Base-by-base conservation (phyloP, 2,888 invertebrate genomes). In the Sisyra terminalis region DNA sequence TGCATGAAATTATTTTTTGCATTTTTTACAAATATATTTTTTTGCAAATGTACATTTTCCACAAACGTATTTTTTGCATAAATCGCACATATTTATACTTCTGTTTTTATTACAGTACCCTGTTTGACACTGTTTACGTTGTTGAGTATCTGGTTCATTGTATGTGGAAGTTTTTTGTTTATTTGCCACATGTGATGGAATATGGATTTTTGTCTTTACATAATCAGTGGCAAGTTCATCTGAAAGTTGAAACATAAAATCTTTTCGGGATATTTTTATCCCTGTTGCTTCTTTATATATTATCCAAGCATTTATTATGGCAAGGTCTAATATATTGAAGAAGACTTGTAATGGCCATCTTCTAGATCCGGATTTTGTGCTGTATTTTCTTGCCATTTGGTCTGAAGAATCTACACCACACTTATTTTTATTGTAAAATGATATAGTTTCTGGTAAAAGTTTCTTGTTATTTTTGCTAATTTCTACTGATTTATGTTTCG, bases 161-260 rank as follows among this genome's bases (percentile, higher is more conserved):
- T 11, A 15, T 40, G 40, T 29, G 13, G 32, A 30, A 42, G 29
- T 29, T 29, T 31, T 7, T 17, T 29, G 11, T 41, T 41, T 39
- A 5, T 30, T 32, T 44, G 44, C 36, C 14, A 13, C 36, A 2
- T 11, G 3, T 14, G 13, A 3, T 36, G 8, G 14, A 13, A 13
- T 36, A 11, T n/a, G n/a, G n/a, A 11, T 5, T 13, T 36, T 11
- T 3, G 11, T 15, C 11, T 10, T 14, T n/a, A 10, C 8, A 38
- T 38, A 17, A 4, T 38, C 38, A 38, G 18, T 16, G 9, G 38
- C 7, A 16, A 38, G 38, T 16, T 38, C 17, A 16, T 38, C 38
- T 8, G 16, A 2, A 17, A 51, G 46, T 43, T 44, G 45, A 46
- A 52, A 51, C 42, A 51, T 38, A 48, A 51, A 52, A 29, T 50